Evolutionary conservation across 1,140 invertebrate genomes (phyloP), one percentile per base, ranked within the genome.

Genomic region (Ditylenchus dipsaci): DNA sequence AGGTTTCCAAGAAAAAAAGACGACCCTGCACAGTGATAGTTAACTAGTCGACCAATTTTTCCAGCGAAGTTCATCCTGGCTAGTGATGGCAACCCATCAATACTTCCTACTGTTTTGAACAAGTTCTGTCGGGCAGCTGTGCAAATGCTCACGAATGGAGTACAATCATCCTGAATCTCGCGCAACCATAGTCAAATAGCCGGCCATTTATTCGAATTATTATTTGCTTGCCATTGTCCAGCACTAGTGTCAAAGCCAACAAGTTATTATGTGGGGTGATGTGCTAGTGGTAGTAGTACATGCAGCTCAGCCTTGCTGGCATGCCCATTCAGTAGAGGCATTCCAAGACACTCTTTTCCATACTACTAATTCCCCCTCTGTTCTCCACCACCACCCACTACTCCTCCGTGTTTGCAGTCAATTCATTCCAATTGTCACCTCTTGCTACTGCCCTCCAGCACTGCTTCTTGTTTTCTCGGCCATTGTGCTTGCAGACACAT

Each of bases 401-500:
- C n/a, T 15, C 3, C 49, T 53, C 49, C 49, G 49, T 53, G 49
- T 53, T 53, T 53, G 49, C 49, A 53, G 49, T 53, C 49, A 26
- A 53, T 53, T 53, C 49, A 53, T 53, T 53, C 49, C n/a, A 53
- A 53, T 53, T 53, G n/a, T 53, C 49, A 53, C 49, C 49, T 53
- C 49, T 26, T 53, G 49, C 49, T 15, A 53, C 49, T 21, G 49
- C n/a, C 49, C 3, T 53, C n/a, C n/a, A 53, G 8, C 49, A 26
- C n/a, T 53, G 49, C n/a, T 53, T 26, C 49, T 53, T 17, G n/a
- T 53, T 53, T 3, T 26, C 49, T 53, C 15, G 49, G 49, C 49
- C n/a, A 53, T 53, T 53, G n/a, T 53, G 43, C 11, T 11, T 26
- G 23, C n/a, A 53, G 23, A 53, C 23, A 19, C 49, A 53, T 19